Evolutionary conservation across 2,797 vertebrate genomes (phyloP), one percentile per base, ranked within the genome.

Genomic region (Pteronotus mesoamericanus): DNA sequence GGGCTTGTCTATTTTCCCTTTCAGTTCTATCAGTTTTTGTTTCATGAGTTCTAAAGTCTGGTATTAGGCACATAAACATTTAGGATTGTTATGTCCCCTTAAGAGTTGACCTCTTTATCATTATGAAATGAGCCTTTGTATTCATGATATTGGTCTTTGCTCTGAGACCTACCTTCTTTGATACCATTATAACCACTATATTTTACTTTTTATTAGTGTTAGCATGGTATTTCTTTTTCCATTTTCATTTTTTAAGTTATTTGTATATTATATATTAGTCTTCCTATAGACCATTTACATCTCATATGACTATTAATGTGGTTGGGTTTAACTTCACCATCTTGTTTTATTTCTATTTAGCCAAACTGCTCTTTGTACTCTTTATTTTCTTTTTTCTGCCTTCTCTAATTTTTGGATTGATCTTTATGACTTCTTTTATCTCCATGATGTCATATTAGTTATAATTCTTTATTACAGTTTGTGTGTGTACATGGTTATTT

Each of bases 261-360:
- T 46, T 82, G 37, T 93, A 14, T 80, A 26, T 90, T 77, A 29
- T 79, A 46, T 53, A 21, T 48, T 26, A 77, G 26, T 18, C 22
- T 86, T 72, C 64, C 72, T 74, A 5, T 71, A 61, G 61, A n/a
- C 24, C 26, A 83, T 39, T 90, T 44, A 32, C 16, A 89, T 59
- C 61, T 71, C 64, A 78, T 39, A 1, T n/a, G 26, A 82, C 16
- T 55, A 32, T 85, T 89, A 39, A 26, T 69, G 39, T 85, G 51
- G 6, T 44, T 64, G n/a, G 1, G 0, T 78, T 82, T 85, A 66
- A 90, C 21, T 71, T 64, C 83, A 75, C 10, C 68, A 77, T 59
- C 39, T 90, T 84, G 19, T 77, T 92, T 94, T 89, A 64, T 84
- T 93, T 90, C 37, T 88, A 66, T 93, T 84, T 85, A n/a, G 8